Evolutionary conservation across 2,113 vertebrate species (phyloP), one percentile per base, ranked within the genome.

Genomic region (Silurus asotus): DNA sequence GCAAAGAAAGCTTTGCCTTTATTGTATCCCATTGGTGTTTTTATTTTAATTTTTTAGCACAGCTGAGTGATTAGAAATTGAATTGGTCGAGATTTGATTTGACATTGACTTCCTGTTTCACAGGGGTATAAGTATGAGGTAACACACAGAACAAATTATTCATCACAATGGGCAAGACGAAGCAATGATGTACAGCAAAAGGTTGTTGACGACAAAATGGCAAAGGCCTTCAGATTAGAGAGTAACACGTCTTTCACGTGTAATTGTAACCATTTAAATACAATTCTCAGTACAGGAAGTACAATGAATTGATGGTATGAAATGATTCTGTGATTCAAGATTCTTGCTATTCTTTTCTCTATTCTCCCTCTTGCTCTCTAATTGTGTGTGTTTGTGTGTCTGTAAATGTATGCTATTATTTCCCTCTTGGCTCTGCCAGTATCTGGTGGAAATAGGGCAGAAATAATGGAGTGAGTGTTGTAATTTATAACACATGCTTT

Each of bases 401-500:
- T 76, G 4, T 76, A 0, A 48, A 25, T 76, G 74, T 55, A 51
- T 93, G 86, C 90, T 93, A 91, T 93, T 93, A 91, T 91, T 93
- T 94, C 92, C 45, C 48, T 86, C 90, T 92, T 93, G 91, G 90
- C 92, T 91, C 70, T 15, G 86, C 9, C 85, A 89, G 87, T 90
- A 90, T 91, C 84, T 90, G 90, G 86, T 93, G 87, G 88, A 93
- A 93, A 90, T 92, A 92, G 91, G 91, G 90, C 91, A 93, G 90
- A 92, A 93, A 93, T 90, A 92, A 92, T 90, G 90, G 90, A 74
- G 45, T 48, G 69, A 49, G 87, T 23, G 86, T 87, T 90, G 89
- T 94, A 94, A 94, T 93, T 86, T 87, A 88, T 91, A 93, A 92
- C 93, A 94, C 90, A 92, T 92, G 93, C 80, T 77, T 61, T 78